These are phyloP conservation scores for Daboia siamensis DNA, from an alignment of 2,113 vertebrate genomes.

Conservation along the genomic window DNA sequence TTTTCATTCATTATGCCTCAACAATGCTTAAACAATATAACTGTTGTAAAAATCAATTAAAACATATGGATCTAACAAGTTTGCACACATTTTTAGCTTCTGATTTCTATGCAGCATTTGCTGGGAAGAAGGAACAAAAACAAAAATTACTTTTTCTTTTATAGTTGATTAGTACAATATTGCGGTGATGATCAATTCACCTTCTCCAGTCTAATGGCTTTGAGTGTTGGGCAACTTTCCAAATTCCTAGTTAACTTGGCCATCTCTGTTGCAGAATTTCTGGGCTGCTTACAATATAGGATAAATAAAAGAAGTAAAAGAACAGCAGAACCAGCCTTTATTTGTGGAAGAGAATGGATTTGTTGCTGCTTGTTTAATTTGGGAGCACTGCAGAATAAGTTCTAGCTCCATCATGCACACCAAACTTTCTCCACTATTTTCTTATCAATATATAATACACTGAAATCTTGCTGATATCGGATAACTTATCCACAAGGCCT, in stretches of 20 bases:
- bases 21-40: neutral
- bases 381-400: neutral
- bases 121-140: neutral
- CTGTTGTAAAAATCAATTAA: neutral
- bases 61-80: accelerated
- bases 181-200: neutral
- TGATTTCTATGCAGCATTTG: neutral
- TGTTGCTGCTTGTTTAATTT: neutral
- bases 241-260: neutral
- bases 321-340: neutral
- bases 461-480: neutral
- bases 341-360: neutral
- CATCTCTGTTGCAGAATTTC: neutral
- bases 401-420: neutral
- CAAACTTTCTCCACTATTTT: neutral
- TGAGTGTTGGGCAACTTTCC: neutral
- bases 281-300: neutral
- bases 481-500: neutral
- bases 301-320: neutral
- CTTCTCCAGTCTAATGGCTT: neutral
- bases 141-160: neutral
- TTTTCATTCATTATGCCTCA: neutral
- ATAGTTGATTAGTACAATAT: neutral
- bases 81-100: neutral
- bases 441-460: neutral